Percentiles rank a stretch among this genome's conserved stretches.
phyloP scores from a whole-genome alignment of 2,113 vertebrate genomes.

The Ondatra zibethicus region DNA sequence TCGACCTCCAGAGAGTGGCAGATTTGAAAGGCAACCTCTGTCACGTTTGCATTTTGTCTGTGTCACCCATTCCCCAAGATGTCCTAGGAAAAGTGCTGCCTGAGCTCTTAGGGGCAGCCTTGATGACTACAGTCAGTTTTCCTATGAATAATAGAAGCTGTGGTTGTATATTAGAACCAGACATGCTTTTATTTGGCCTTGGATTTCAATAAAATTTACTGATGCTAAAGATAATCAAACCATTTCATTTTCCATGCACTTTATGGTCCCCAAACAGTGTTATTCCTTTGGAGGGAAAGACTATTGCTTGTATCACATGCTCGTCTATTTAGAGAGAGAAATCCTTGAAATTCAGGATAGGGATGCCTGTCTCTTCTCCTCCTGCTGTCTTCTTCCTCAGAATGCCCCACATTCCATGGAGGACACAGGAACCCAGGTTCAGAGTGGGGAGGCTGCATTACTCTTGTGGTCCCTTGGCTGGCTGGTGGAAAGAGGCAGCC shows the following conservation, averaged over 20 bases:
- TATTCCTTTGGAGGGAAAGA: constrained; percentile 32
- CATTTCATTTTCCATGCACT: constrained; percentile 67
- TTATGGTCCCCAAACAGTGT: constrained; percentile 60
- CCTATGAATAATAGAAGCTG: constrained; percentile 33
- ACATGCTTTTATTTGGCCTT: constrained; percentile 59
- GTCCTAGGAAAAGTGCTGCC: constrained; percentile 24
- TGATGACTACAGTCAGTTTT: constrained; percentile 61
- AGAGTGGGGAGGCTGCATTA: constrained; percentile 20
- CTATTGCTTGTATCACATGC: background rate
- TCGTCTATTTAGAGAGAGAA: constrained; percentile 55
- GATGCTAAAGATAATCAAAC: constrained; percentile 70
- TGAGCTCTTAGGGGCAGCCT: constrained; percentile 19
- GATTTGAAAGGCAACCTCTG: background rate
- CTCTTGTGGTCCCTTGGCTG: background rate
- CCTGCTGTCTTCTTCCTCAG: background rate
- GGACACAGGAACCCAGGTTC: constrained; percentile 38
- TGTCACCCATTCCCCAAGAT: background rate
- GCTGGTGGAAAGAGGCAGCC: constrained; percentile 58
- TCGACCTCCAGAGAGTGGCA: background rate
- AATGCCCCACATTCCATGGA: background rate
- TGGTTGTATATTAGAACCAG: constrained; percentile 63
- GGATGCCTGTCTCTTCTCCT: constrained; percentile 6
- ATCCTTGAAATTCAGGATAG: constrained; percentile 27
- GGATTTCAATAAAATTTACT: constrained; percentile 67
- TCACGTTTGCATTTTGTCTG: background rate